phyloP scores from a whole-genome alignment of 2,888 invertebrate species.

The Dryococelus australis region DNA sequence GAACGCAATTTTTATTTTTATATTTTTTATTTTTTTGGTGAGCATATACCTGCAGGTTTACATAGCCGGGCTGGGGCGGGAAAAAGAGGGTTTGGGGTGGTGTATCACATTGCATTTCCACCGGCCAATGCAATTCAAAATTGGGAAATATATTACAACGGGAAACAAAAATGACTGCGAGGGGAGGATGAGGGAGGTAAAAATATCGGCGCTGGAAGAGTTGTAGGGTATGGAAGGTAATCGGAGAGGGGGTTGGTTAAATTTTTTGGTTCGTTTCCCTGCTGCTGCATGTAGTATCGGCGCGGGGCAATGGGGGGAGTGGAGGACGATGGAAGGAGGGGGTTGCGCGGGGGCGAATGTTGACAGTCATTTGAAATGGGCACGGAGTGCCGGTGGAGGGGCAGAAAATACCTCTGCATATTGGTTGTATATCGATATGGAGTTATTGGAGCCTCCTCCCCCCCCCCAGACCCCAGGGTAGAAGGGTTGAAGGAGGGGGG shows the following conservation, averaged over 20 bases:
- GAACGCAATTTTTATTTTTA: no score
- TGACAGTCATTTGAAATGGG: background rate
- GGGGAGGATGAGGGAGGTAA: background rate
- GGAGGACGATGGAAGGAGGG: background rate
- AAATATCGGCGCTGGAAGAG: background rate
- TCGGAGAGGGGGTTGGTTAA: background rate
- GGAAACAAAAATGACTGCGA: background rate
- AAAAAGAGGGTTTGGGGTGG: background rate
- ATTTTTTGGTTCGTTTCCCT: constrained; percentile 7
- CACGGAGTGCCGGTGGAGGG: background rate
- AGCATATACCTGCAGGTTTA: no score
- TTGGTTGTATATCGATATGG: constrained; percentile 3
- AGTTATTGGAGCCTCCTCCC: background rate
- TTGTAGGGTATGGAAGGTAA: background rate
- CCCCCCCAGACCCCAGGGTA: no score
- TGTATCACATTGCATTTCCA: background rate
- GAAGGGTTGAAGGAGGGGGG: background rate
- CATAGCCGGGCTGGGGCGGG: no score
- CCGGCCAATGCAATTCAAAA: constrained; percentile 1
- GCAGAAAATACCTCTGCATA: constrained; percentile 9
- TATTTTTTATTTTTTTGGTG: no score
- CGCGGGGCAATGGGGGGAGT: background rate
- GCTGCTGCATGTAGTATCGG: background rate
- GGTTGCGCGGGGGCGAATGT: background rate
- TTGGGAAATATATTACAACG: background rate